Evolutionary conservation across 1,140 invertebrate species (phyloP).

Genomic region (Philopotamus ludificatus): DNA sequence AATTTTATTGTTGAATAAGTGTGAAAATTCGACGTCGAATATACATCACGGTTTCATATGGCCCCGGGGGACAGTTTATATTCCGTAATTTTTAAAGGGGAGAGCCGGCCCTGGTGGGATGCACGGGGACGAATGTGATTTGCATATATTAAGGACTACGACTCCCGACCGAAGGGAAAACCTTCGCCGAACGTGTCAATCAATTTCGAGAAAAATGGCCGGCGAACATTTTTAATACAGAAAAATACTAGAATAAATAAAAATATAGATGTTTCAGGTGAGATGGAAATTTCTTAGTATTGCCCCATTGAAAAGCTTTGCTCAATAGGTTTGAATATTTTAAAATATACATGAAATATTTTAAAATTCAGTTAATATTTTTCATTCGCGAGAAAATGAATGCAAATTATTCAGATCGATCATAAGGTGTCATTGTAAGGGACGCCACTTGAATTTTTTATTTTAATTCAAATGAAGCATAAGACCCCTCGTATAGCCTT

Average conservation of each 20-base stretch:
- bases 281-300: too few species aligned
- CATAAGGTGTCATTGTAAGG: constrained; percentile 7
- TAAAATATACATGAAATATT: too few species aligned
- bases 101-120: neutral
- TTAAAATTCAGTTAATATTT: too few species aligned
- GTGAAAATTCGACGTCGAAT: neutral
- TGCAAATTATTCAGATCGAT: too few species aligned
- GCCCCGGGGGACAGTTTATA: constrained; percentile 7
- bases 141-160: neutral
- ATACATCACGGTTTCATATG: neutral
- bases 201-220: neutral
- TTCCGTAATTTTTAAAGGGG: constrained; percentile 4
- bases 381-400: too few species aligned
- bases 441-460: constrained; percentile 23
- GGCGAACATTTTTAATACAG: neutral
- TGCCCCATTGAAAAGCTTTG: too few species aligned
- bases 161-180: neutral
- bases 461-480: constrained; percentile 26
- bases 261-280: too few species aligned
- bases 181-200: neutral
- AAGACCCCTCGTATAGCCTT: neutral
- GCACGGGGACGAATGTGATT: constrained; percentile 3
- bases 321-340: too few species aligned
- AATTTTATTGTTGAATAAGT: too few species aligned
- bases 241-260: too few species aligned